These are phyloP conservation scores for Isotomurus palustris DNA, from an alignment of 2,888 invertebrate species.

Conservation along the genomic window DNA sequence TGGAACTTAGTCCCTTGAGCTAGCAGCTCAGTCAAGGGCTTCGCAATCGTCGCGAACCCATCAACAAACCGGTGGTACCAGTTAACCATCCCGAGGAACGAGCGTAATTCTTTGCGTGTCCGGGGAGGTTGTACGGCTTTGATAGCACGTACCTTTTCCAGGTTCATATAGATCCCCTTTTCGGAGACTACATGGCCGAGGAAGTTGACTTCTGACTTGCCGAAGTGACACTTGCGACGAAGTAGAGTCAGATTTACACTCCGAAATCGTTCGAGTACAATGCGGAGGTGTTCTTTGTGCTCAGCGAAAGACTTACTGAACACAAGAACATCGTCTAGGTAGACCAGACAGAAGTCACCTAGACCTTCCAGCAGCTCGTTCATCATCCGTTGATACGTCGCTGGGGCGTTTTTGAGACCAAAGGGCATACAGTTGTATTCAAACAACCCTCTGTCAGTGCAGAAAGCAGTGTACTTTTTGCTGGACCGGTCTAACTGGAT, in stretches of 20 bases:
- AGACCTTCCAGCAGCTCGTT: constrained; percentile 4
- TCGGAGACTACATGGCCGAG: constrained; percentile 22
- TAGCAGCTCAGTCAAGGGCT: constrained; percentile 14
- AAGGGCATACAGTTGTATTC: constrained; percentile 10
- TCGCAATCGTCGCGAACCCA: constrained; percentile 22
- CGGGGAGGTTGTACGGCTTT: constrained; percentile 16
- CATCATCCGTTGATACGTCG: constrained; percentile 11
- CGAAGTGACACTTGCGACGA: constrained; percentile 24
- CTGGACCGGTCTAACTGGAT: not conserved
- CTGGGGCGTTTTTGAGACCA: constrained; percentile 11
- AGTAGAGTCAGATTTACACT: constrained; percentile 21
- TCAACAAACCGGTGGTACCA: constrained; percentile 39
- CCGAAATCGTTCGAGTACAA: constrained; percentile 18
- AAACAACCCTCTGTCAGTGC: constrained; percentile 4
- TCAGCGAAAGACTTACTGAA: constrained; percentile 35
- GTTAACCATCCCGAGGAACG: constrained; percentile 23
- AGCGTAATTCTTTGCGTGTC: constrained; percentile 16
- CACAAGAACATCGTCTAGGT: constrained; percentile 40
- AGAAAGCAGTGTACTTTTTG: constrained; percentile 15
- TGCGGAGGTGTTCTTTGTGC: constrained; percentile 34
- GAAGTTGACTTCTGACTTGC: constrained; percentile 7
- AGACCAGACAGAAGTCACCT: constrained; percentile 10
- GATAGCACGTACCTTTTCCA: constrained; percentile 17
- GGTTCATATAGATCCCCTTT: constrained; percentile 18
- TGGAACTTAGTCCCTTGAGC: constrained; percentile 25